Evolutionary conservation across 2,113 vertebrate species (phyloP), one percentile per base, ranked within the genome.

Genomic region (Catharus fuscescens): DNA sequence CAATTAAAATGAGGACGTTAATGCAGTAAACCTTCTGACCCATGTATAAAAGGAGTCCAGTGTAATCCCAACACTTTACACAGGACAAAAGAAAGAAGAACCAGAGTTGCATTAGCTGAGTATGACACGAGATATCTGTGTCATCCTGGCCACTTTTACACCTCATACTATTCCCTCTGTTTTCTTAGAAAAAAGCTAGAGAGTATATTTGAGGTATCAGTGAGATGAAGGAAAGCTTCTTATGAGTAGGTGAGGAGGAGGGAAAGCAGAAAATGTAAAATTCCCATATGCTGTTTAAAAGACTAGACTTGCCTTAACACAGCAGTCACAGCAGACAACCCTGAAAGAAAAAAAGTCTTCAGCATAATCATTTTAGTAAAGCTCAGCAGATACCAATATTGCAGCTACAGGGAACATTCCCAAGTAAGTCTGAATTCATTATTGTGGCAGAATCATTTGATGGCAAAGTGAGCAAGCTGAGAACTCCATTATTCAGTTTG

Each of bases 261-360:
- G 31, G 40, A 85, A 85, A 86, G 56, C 13, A 86, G 18, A 65
- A 86, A 73, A 62, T 7, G 8, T 72, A 44, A 47, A 78, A 47
- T 44, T 11, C 7, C 25, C 23, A 31, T 19, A 31, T 26, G 8
- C 25, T 80, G 11, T 64, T 80, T 14, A 69, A 79, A 92, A 93
- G 59, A 77, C 32, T 73, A 76, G 52, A 92, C 88, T 96, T 96
- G 90, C 97, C 97, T 97, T 97, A 72, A 94, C 5, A 3, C 95
- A 97, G 94, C 97, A 98, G 62, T 97, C 87, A 60, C 56, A 77
- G 83, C 97, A 98, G 91, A 96, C 91, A 34, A 97, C 47, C 20
- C 97, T 98, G 83, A 40, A 79, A 90, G 42, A 52, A 59, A 69
- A 80, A 70, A 77, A 74, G 36, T 45, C 32, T 14, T 32, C 45